Base-by-base conservation (phyloP, 23 tunicate genomes). In the Corella eumyota region DNA sequence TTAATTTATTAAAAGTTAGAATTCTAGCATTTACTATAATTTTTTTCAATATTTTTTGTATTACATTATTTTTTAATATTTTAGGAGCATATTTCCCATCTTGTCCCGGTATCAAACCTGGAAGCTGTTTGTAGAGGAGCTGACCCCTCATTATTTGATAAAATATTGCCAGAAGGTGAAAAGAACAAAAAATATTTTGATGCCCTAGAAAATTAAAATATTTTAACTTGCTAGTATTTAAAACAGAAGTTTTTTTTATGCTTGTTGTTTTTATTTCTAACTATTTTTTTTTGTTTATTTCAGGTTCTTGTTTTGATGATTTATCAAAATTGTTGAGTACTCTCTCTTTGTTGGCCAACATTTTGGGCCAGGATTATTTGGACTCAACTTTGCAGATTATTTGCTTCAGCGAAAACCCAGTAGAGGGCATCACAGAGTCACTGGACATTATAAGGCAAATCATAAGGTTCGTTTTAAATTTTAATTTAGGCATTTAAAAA, bases 121-220 rank as follows among this genome's bases (percentile, higher is more conserved):
- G 94, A 84, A 48, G 83, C 94, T 26, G 81, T 84, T 19, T 75
- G 94, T 33, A 45, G 73, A 21, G 94, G 94, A 23, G 72, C 77
- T 0, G 64, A 70, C 32, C 78, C 83, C 4, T 32, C 60, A 0
- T 28, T 75, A 1, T 70, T 70, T 32, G 46, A 34, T 1, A 34
- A 37, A 1, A 19, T 66, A 11, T 36, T 58, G 31, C 50, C 50
- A 7, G 67, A 56, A 24, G 73, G 67, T 67, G 59, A n/a, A n/a
- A n/a, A n/a, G n/a, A n/a, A n/a, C n/a, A n/a, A n/a, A n/a, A 53
- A 11, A 21, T 7, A 9, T 9, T 9, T 11, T 40, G 13, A 9
- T 9, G 15, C 15, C 13, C 13, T 40, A 9, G 11, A 15, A 15
- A 9, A 40, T 40, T 9, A 40, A 40, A 15, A 40, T 15, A 9